Conservation (phyloP, 1,140 invertebrate species). For the Hetaerina americana region DNA sequence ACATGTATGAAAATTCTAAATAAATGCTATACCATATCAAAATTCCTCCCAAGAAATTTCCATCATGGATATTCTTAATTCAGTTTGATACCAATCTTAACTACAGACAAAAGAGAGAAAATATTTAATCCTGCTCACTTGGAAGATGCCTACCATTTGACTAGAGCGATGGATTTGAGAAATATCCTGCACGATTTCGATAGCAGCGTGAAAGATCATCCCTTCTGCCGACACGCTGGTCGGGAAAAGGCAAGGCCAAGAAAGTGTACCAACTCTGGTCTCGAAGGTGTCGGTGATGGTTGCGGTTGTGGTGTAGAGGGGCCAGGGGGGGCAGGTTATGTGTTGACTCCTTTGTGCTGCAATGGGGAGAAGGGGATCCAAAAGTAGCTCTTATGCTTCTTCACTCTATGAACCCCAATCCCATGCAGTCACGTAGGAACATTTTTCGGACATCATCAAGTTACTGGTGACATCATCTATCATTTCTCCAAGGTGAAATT, state of each 20-base stretch:
- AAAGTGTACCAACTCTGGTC: conserved; percentile 64
- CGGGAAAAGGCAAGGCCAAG: conserved; percentile 77
- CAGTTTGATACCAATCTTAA: too few relatives aligned
- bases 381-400: background rate
- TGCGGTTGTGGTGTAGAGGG: conserved; percentile 7
- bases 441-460: background rate
- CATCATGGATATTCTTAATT: too few relatives aligned
- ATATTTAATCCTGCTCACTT: too few relatives aligned
- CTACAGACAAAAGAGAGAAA: conserved; percentile 4
- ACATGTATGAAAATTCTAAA: too few relatives aligned
- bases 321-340: conserved; percentile 24
- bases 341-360: conserved; percentile 23
- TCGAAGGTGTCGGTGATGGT: background rate
- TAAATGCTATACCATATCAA: too few relatives aligned
- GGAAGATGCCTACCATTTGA: background rate
- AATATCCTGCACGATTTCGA: conserved; percentile 64
- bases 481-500: background rate
- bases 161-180: conserved; percentile 46
- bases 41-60: too few relatives aligned
- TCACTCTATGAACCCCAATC: background rate
- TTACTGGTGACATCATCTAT: background rate
- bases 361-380: conserved; percentile 2
- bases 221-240: conserved; percentile 73
- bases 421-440: background rate
- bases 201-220: conserved; percentile 58